Evolutionary conservation across 1,140 invertebrate genomes (phyloP).

Genomic region (Rhysida immarginata): DNA sequence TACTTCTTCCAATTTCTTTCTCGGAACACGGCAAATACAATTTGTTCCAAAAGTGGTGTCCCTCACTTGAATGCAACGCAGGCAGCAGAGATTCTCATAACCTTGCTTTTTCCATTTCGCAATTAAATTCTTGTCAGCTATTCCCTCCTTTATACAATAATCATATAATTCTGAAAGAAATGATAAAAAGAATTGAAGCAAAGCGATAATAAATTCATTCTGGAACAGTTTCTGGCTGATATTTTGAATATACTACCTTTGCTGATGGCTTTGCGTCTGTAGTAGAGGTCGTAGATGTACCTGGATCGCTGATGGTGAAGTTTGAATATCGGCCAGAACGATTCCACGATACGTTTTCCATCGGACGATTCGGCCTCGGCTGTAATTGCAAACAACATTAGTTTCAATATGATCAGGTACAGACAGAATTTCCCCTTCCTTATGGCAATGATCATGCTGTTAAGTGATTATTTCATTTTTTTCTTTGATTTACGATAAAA

Average conservation of each 20-base stretch:
- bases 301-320: constrained; percentile 96
- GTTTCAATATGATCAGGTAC: too few relatives aligned
- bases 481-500: too few relatives aligned
- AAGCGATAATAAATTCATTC: too few relatives aligned
- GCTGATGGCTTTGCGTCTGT: constrained; percentile 89
- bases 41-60: constrained; percentile 99
- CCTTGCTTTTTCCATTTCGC: constrained; percentile 99
- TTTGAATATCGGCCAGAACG: constrained; percentile 97
- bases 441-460: too few relatives aligned
- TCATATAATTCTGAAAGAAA: constrained; percentile 88
- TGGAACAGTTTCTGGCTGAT: too few relatives aligned
- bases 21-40: constrained; percentile 97
- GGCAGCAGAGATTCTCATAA: constrained; percentile 97
- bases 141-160: constrained; percentile 91
- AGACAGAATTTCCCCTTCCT: too few relatives aligned
- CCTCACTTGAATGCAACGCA: constrained; percentile 95
- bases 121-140: constrained; percentile 93
- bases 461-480: too few relatives aligned
- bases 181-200: too few relatives aligned
- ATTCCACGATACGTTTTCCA: constrained; percentile 96
- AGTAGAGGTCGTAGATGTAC: constrained; percentile 95
- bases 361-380: constrained; percentile 97
- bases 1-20: constrained; percentile 91
- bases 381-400: too few relatives aligned
- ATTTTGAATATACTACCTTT: too few relatives aligned